phyloP scores from a whole-genome alignment of 1,140 invertebrate genomes.

The Zaprionus africanus region DNA sequence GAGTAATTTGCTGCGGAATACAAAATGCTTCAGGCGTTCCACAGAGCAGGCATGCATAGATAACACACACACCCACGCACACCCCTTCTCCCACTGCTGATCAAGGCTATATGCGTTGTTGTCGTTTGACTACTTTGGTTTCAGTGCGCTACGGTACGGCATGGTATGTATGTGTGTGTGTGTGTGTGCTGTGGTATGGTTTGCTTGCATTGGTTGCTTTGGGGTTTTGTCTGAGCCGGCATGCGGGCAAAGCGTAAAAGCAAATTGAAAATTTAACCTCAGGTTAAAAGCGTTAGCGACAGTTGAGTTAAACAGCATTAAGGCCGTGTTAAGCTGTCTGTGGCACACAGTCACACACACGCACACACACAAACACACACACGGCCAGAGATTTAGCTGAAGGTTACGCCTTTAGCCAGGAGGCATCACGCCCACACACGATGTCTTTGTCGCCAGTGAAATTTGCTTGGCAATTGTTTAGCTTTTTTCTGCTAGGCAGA shows the following conservation, averaged over 20 bases:
- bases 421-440: constrained; percentile 50
- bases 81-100: background rate
- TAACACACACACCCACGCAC: constrained; percentile 42
- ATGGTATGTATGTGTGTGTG: background rate
- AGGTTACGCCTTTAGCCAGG: constrained; percentile 44
- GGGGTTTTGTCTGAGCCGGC: constrained; percentile 52
- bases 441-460: constrained; percentile 46
- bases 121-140: constrained; percentile 41
- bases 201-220: constrained; percentile 31
- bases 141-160: constrained; percentile 24
- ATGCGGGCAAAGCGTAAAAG: constrained; percentile 55
- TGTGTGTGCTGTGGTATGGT: background rate
- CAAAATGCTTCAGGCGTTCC: constrained; percentile 68
- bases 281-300: constrained; percentile 82
- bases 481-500: constrained; percentile 27
- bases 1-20: constrained; percentile 68
- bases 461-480: constrained; percentile 68
- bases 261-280: constrained; percentile 83
- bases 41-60: constrained; percentile 55
- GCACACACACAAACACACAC: constrained; percentile 10
- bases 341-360: constrained; percentile 30
- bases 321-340: constrained; percentile 79
- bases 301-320: constrained; percentile 82
- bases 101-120: constrained; percentile 39
- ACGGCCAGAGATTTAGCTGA: constrained; percentile 36